Conservation (phyloP, 2,888 invertebrate genomes). For the Tipula confusa region DNA sequence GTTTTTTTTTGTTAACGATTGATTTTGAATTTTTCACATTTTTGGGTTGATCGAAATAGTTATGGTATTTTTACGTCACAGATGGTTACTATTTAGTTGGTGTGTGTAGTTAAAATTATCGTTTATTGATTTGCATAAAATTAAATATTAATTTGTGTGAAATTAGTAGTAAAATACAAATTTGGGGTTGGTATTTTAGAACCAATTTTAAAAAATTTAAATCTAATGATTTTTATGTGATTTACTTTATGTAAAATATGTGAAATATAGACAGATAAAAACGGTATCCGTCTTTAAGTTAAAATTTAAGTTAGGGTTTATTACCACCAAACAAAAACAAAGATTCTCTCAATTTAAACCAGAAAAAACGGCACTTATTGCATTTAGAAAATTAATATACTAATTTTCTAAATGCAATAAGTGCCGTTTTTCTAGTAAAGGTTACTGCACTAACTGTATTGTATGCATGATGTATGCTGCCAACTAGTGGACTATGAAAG, state of each 20-base stretch:
- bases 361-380: too few relatives aligned
- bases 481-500: too few relatives aligned
- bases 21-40: not conserved
- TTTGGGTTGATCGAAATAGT: not conserved
- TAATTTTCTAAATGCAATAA: too few relatives aligned
- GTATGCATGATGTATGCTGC: too few relatives aligned
- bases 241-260: not conserved
- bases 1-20: not conserved
- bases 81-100: not conserved
- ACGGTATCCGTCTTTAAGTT: too few relatives aligned
- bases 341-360: too few relatives aligned
- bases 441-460: too few relatives aligned
- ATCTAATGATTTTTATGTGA: not conserved
- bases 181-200: not conserved
- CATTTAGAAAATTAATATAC: too few relatives aligned
- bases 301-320: too few relatives aligned
- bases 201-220: not conserved
- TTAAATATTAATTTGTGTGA: conserved; percentile 3
- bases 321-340: too few relatives aligned
- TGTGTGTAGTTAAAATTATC: not conserved
- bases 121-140: conserved; percentile 20
- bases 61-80: not conserved
- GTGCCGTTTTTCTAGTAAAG: too few relatives aligned
- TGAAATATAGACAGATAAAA: too few relatives aligned
- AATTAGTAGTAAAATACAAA: not conserved